phyloP scores from a whole-genome alignment of 2,888 invertebrate species.

The Teinopalpus imperialis region DNA sequence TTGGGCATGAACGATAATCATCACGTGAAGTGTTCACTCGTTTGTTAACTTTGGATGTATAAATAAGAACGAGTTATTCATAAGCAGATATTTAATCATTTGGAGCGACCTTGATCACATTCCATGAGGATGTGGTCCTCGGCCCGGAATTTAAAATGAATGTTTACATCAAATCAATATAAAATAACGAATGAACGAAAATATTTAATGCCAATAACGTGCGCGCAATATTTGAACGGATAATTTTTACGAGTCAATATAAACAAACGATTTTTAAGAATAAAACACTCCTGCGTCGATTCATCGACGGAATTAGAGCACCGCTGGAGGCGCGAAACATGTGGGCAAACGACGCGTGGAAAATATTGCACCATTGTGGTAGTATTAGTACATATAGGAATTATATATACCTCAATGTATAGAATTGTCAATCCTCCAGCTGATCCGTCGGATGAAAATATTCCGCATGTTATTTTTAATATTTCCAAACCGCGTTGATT shows the following conservation, averaged over 20 bases:
- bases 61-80: no score
- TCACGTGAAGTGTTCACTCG: no score
- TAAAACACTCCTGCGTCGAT: slow-evolving; percentile 19
- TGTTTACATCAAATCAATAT: no score
- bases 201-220: slow-evolving; percentile 9
- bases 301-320: slow-evolving; percentile 33
- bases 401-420: no score
- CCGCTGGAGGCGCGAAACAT: slow-evolving; percentile 33
- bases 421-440: no score
- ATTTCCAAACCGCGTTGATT: slow-evolving; percentile 12
- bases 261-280: slow-evolving; percentile 21
- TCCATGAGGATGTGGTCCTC: no score
- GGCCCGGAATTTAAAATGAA: no score
- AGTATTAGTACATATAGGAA: no score
- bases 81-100: no score
- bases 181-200: slow-evolving; percentile 1
- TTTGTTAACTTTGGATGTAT: no score
- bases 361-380: slow-evolving; percentile 4
- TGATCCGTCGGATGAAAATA: background rate
- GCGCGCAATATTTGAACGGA: slow-evolving; percentile 16
- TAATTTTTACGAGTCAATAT: slow-evolving; percentile 9
- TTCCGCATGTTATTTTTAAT: background rate
- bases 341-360: slow-evolving; percentile 18
- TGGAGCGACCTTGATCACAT: no score
- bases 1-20: no score